Conservation (phyloP, 2,113 vertebrate genomes). For the Stegastes partitus region DNA sequence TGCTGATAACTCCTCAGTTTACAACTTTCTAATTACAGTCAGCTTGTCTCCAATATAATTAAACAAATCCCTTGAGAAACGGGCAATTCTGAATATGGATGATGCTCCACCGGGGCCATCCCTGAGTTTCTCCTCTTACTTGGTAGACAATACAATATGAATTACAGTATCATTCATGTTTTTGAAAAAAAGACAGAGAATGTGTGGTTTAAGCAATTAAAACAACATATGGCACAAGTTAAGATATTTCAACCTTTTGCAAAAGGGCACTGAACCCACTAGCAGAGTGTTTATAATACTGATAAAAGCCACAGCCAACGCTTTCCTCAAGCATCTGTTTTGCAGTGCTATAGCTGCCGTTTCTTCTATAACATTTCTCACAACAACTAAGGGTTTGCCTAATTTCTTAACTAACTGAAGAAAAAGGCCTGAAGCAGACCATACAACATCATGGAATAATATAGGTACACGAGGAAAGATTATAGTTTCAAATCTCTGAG, state of each 20-base stretch:
- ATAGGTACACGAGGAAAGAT: no score
- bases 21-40: slow-evolving; percentile 58
- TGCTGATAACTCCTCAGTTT: slow-evolving; percentile 52
- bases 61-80: slow-evolving; percentile 46
- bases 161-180: background rate
- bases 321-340: slow-evolving; percentile 35
- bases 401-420: no score
- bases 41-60: slow-evolving; percentile 48
- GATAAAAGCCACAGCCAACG: background rate
- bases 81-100: slow-evolving; percentile 17
- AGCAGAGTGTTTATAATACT: slow-evolving; percentile 6
- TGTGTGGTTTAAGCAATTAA: background rate
- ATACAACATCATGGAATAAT: no score
- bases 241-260: slow-evolving; percentile 4
- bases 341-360: background rate
- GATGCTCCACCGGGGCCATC: slow-evolving; percentile 4
- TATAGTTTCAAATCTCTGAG: no score
- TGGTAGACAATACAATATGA: background rate
- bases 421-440: no score
- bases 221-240: slow-evolving; percentile 4
- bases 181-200: background rate
- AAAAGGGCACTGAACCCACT: background rate
- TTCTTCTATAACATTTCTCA: background rate
- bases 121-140: background rate
- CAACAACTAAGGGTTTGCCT: background rate